Evolutionary conservation across 2,888 invertebrate species (phyloP).

Genomic region (Parascotia fuliginaria): DNA sequence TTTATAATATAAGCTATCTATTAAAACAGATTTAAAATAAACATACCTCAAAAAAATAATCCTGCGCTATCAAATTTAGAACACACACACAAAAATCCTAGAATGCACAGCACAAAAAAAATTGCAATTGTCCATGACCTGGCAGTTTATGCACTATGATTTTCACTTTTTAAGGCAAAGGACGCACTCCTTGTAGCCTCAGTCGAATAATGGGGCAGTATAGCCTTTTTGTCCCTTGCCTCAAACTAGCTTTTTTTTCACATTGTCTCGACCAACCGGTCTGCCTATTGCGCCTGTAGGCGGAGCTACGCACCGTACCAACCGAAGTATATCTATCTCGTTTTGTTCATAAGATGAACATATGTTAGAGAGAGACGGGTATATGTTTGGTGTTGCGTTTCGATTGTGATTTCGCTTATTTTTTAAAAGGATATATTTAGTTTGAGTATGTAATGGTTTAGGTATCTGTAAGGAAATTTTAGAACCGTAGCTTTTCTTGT

Average conservation of each 20-base stretch:
- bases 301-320: slow-evolving; percentile 48
- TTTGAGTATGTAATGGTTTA: slow-evolving; percentile 9
- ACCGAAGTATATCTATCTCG: slow-evolving; percentile 43
- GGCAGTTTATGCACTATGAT: slow-evolving; percentile 64
- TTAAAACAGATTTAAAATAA: neutral
- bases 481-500: neutral
- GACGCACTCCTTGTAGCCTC: slow-evolving; percentile 69
- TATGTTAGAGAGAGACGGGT: slow-evolving; percentile 44
- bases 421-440: slow-evolving; percentile 49
- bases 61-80: slow-evolving; percentile 37
- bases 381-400: slow-evolving; percentile 36
- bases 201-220: slow-evolving; percentile 64
- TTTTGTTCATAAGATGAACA: slow-evolving; percentile 24
- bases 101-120: slow-evolving; percentile 49
- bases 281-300: slow-evolving; percentile 64
- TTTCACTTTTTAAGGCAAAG: slow-evolving; percentile 66
- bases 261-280: slow-evolving; percentile 72
- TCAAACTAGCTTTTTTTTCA: slow-evolving; percentile 67
- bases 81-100: slow-evolving; percentile 65
- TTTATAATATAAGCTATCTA: too few species aligned
- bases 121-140: slow-evolving; percentile 56
- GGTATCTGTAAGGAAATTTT: slow-evolving; percentile 2
- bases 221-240: slow-evolving; percentile 75
- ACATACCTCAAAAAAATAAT: slow-evolving; percentile 25
- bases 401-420: slow-evolving; percentile 45